A percentile compares a stretch with the other conserved stretches of the same genome.
Conservation (phyloP, 2,113 vertebrate species). For the Ariopsis seemanni region DNA sequence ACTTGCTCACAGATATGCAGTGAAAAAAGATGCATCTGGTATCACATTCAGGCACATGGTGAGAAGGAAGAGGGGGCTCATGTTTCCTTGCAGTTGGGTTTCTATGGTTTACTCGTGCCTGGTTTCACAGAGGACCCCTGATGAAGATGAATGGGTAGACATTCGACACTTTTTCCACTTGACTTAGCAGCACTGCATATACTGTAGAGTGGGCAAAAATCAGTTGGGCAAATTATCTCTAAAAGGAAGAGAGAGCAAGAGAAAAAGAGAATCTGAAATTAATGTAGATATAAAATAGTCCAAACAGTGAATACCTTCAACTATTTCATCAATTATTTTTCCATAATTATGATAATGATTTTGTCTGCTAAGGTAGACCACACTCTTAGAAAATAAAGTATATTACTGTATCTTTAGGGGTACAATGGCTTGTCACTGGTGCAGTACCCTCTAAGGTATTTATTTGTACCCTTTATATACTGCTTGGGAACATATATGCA, state of each 20-base stretch:
- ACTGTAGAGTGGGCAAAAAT: slow-evolving; percentile 46
- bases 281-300: not conserved
- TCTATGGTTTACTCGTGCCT: slow-evolving; percentile 24
- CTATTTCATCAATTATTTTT: not conserved
- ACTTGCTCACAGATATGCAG: not conserved
- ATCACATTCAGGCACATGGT: slow-evolving; percentile 49
- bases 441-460: too few species aligned
- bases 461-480: too few species aligned
- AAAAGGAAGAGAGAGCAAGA: slow-evolving; percentile 29
- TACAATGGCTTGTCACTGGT: too few species aligned
- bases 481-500: too few species aligned
- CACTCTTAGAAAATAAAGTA: not conserved
- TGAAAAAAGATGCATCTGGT: slow-evolving; percentile 63
- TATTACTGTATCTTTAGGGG: too few species aligned
- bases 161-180: slow-evolving; percentile 65
- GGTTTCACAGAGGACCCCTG: slow-evolving; percentile 10
- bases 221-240: slow-evolving; percentile 44
- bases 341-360: not conserved
- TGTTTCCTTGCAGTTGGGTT: slow-evolving; percentile 37
- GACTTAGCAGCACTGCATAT: slow-evolving; percentile 56
- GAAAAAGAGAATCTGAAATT: not conserved
- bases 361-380: not conserved
- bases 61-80: slow-evolving; percentile 33
- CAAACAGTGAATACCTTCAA: not conserved
- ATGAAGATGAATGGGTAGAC: slow-evolving; percentile 54